Conservation (phyloP, 2,888 invertebrate species). For the Lucinisca nassula region DNA sequence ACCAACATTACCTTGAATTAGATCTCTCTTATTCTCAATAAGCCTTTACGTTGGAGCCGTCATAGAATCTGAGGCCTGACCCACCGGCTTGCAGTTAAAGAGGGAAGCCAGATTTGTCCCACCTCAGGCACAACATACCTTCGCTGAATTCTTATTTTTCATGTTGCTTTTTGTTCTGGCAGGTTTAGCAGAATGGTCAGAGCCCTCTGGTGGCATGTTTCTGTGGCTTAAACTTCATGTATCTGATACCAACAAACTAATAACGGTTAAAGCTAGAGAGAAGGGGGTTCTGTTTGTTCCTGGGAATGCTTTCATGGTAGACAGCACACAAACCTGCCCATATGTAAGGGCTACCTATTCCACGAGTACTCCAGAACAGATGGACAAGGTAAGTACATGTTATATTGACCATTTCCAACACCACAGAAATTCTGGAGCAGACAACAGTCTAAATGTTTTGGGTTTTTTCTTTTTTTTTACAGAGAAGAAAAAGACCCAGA, state of each 20-base stretch:
- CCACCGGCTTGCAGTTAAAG: too few species aligned
- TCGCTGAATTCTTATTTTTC: too few species aligned
- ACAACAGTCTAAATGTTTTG: neutral
- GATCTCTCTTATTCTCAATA: too few species aligned
- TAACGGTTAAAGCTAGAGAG: constrained; percentile 91
- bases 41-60: too few species aligned
- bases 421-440: too few species aligned
- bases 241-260: constrained; percentile 92
- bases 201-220: constrained; percentile 93
- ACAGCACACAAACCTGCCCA: constrained; percentile 90
- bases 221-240: constrained; percentile 93
- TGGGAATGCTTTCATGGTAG: constrained; percentile 92
- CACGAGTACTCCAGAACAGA: constrained; percentile 89
- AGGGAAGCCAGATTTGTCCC: too few species aligned
- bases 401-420: too few species aligned
- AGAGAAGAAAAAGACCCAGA: neutral
- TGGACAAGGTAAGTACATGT: constrained; percentile 74
- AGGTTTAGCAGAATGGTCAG: constrained; percentile 91
- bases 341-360: constrained; percentile 93
- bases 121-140: too few species aligned
- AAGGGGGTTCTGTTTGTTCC: constrained; percentile 91
- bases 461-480: neutral
- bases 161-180: constrained; percentile 63
- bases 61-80: too few species aligned
- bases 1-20: too few species aligned